A percentile compares a stretch with the other conserved stretches of the same genome.
These are phyloP conservation scores for Todiramphus chloris DNA, from an alignment of 2,113 vertebrate species.

Conservation along the genomic window DNA sequence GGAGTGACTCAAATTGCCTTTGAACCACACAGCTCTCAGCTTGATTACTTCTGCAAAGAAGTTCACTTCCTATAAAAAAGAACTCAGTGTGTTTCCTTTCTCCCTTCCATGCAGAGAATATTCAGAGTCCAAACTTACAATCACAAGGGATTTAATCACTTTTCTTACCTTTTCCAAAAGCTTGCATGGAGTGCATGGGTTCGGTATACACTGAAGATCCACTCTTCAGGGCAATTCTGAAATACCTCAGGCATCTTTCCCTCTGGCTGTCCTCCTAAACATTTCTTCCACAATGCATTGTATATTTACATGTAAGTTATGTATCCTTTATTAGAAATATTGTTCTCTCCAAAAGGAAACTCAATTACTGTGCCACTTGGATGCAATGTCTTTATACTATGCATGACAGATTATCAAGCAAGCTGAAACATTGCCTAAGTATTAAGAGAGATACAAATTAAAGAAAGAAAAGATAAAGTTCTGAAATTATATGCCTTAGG, in stretches of 20 bases:
- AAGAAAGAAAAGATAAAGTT: neutral
- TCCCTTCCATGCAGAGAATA: neutral
- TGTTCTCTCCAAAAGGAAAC: neutral
- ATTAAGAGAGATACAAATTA: neutral
- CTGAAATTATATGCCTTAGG: neutral
- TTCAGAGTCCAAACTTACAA: neutral
- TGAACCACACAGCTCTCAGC: neutral
- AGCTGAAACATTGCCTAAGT: neutral
- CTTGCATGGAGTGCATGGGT: neutral
- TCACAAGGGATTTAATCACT: neutral
- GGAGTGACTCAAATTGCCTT: neutral
- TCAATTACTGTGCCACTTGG: neutral
- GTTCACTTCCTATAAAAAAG: neutral
- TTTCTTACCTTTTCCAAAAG: neutral
- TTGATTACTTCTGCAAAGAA: neutral
- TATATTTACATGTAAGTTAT: neutral
- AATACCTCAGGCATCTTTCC: neutral
- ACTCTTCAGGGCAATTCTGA: neutral
- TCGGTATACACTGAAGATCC: neutral
- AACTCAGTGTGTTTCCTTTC: neutral
- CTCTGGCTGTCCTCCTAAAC: neutral
- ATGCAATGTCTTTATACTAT: neutral
- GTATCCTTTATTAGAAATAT: neutral
- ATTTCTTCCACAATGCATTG: neutral
- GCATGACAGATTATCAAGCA: neutral